A percentile compares a stretch with the other conserved stretches of the same genome.
Evolutionary conservation across 2,113 vertebrate species (phyloP).

Genomic region (Psilopogon haemacephalus): DNA sequence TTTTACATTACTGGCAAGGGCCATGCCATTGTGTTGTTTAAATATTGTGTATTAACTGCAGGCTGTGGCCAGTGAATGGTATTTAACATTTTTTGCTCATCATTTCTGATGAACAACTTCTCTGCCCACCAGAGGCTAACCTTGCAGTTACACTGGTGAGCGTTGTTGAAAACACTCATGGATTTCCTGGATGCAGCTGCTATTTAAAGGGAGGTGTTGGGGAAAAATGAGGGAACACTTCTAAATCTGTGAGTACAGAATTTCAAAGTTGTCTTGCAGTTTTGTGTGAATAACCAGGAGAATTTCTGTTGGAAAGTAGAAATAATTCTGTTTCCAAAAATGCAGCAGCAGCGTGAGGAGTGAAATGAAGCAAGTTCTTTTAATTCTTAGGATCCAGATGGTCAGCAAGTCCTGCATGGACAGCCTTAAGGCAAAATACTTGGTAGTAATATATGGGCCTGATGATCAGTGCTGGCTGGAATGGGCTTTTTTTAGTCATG

Average conservation of each 20-base stretch:
- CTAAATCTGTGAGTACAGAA: background rate
- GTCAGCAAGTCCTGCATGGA: background rate
- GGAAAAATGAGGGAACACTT: background rate
- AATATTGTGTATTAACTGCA: conserved; percentile 62
- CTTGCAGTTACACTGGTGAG: background rate
- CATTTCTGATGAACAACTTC: background rate
- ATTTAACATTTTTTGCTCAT: conserved; percentile 48
- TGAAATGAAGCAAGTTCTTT: background rate
- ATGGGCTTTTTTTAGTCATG: background rate
- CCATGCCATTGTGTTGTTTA: conserved; percentile 63
- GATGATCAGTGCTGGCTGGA: background rate
- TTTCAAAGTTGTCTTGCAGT: background rate
- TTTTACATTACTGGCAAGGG: conserved; percentile 63
- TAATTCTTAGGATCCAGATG: conserved; percentile 6
- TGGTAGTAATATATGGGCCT: background rate
- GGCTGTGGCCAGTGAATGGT: conserved; percentile 43
- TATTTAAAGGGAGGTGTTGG: background rate
- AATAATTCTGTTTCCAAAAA: conserved; percentile 18
- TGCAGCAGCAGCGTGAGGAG: background rate
- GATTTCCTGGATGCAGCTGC: background rate
- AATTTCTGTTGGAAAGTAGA: background rate
- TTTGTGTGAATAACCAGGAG: background rate
- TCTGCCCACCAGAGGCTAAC: conserved; percentile 20
- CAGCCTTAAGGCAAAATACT: background rate
- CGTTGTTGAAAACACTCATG: fast-evolving